These are phyloP conservation scores for Macaria notata DNA, from an alignment of 2,888 invertebrate species.

Conservation along the genomic window DNA sequence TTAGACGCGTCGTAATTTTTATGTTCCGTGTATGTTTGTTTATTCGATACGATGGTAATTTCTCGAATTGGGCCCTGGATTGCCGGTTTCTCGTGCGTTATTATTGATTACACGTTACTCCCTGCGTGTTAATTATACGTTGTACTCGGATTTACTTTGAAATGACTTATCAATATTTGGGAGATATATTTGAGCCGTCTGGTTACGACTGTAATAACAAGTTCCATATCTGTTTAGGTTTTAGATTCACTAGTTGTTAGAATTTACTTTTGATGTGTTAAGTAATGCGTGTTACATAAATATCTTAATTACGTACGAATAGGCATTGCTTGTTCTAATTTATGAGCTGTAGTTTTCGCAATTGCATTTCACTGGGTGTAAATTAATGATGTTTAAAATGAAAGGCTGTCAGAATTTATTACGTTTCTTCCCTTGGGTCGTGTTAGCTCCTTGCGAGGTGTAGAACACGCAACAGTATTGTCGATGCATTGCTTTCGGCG, in stretches of 20 bases:
- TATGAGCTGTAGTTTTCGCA: slow-evolving; percentile 12
- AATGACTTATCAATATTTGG: slow-evolving; percentile 47
- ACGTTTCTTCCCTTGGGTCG: slow-evolving; percentile 63
- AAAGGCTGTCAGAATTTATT: slow-evolving; percentile 66
- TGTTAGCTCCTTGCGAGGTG: slow-evolving; percentile 68
- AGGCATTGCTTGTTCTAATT: background rate
- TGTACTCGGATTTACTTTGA: slow-evolving; percentile 66
- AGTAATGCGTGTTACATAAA: background rate
- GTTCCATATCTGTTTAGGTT: slow-evolving; percentile 25
- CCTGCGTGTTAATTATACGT: slow-evolving; percentile 69
- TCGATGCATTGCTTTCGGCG: slow-evolving; percentile 53
- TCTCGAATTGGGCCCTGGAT: slow-evolving; percentile 59
- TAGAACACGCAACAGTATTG: slow-evolving; percentile 50
- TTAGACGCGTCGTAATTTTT: slow-evolving; percentile 67
- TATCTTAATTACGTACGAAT: no score
- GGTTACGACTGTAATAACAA: slow-evolving; percentile 44
- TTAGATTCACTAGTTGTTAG: slow-evolving; percentile 16
- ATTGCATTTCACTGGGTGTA: slow-evolving; percentile 40
- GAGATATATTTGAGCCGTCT: slow-evolving; percentile 30
- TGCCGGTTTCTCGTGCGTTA: slow-evolving; percentile 59
- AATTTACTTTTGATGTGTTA: slow-evolving; percentile 4
- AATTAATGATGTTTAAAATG: slow-evolving; percentile 60
- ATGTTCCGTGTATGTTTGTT: slow-evolving; percentile 67
- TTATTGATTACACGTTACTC: slow-evolving; percentile 72
- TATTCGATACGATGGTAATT: slow-evolving; percentile 64